Evolutionary conservation across 2,797 vertebrate species (phyloP).

Genomic region (Chelon auratus): DNA sequence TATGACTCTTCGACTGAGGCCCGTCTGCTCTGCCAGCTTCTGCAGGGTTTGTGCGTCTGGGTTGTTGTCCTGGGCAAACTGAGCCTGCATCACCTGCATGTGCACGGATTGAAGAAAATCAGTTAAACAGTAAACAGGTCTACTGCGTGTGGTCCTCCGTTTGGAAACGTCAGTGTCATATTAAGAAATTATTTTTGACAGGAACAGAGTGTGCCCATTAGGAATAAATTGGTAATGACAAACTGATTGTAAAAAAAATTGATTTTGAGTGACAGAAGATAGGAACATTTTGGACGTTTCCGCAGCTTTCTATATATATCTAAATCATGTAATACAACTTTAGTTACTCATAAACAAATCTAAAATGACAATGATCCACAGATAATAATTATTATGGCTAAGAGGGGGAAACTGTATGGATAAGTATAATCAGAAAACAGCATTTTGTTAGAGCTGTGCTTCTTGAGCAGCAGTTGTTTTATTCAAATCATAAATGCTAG

Average conservation of each 20-base stretch:
- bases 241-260: neutral
- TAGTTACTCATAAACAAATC: neutral
- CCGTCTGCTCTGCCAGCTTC: conserved; percentile 94
- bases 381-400: neutral
- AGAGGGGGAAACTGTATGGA: neutral
- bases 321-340: neutral
- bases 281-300: neutral
- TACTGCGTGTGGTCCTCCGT: neutral
- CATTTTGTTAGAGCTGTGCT: neutral
- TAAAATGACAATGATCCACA: neutral
- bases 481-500: neutral
- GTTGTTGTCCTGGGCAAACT: conserved; percentile 96
- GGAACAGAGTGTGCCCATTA: too few relatives aligned
- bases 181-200: too few relatives aligned
- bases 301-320: neutral
- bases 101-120: neutral
- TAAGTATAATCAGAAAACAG: neutral
- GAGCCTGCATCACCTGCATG: conserved; percentile 94
- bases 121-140: neutral
- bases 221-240: too few relatives aligned
- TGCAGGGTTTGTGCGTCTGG: conserved; percentile 94
- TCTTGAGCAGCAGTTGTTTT: neutral
- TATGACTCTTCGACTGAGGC: conserved; percentile 95
- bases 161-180: neutral
- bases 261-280: neutral